Evolutionary conservation across 2,888 invertebrate genomes (phyloP).

Genomic region (Tenthredo distinguenda): DNA sequence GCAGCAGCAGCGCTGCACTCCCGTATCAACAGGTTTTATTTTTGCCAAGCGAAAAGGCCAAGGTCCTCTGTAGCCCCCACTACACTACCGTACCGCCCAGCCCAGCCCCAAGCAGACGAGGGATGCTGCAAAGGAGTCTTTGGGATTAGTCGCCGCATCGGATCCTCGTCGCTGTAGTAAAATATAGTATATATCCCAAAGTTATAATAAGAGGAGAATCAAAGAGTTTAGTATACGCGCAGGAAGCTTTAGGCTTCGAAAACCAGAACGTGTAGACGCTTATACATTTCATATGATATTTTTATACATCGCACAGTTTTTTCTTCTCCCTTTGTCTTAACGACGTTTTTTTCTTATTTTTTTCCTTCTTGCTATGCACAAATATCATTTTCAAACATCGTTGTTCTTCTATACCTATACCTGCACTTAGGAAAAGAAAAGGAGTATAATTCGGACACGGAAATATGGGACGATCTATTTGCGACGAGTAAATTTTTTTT

Average conservation of each 20-base stretch:
- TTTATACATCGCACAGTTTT: background rate
- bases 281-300: background rate
- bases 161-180: background rate
- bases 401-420: background rate
- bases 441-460: background rate
- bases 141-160: constrained; percentile 43
- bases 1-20: constrained; percentile 67
- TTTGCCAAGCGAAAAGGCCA: constrained; percentile 74
- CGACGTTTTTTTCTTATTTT: background rate
- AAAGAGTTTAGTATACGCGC: constrained; percentile 12
- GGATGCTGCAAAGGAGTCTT: constrained; percentile 53
- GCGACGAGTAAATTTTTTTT: background rate
- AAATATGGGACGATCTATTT: background rate
- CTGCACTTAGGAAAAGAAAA: background rate
- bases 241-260: background rate
- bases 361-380: background rate
- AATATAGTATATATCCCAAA: constrained; percentile 1
- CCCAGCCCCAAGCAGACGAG: constrained; percentile 48
- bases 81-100: constrained; percentile 52
- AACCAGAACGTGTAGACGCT: background rate
- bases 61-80: constrained; percentile 67
- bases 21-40: constrained; percentile 75
- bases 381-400: background rate
- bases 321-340: background rate
- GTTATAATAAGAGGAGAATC: constrained; percentile 17